Base-by-base conservation (phyloP, 2,888 invertebrate species). In the Noctua janthe region DNA sequence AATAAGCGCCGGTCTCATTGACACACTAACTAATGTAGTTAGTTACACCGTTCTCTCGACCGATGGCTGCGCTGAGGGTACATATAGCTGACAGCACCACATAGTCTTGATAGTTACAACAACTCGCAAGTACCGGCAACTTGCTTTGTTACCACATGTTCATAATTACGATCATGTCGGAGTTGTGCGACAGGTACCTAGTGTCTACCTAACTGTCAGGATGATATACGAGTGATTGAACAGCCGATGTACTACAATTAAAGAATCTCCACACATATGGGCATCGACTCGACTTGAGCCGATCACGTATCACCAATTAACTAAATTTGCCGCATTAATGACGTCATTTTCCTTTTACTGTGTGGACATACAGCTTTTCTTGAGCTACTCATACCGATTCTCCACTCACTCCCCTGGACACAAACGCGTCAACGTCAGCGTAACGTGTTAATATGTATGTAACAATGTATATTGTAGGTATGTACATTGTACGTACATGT, bases 101-200 rank as follows among this genome's bases (percentile, higher is more conserved):
- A 43, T 20, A 56, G 43, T 43, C 51, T 17, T 62, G 43, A 43
- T 51, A 54, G 17, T 70, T 73, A 56, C n/a, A 75, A 76, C 64
- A 64, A 71, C 70, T 74, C 47, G 64, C 69, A 49, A 80, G 71
- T 71, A 47, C 62, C 56, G 54, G 39, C 23, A 74, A 71, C 84
- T 76, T 71, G 67, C 29, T 62, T 66, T 47, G 67, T 66, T 64
- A 84, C 67, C 81, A 56, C n/a, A 56, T 15, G 39, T 66, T 66
- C 43, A 39, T 54, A 35, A 62, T 78, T n/a, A 59, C 29, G 6
- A 13, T 66, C n/a, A 23, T 29, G 49, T 39, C 54, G 47, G 35
- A 4, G 51, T 51, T 29, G 29, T 54, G 79, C 29, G 71, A 15
- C 29, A 51, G 76, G 23, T 51, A 35, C 3, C 17, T 69, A 20